Percentiles rank a stretch among this genome's conserved stretches.
Conservation (phyloP, 2,888 invertebrate genomes). For the Acheta domesticus region DNA sequence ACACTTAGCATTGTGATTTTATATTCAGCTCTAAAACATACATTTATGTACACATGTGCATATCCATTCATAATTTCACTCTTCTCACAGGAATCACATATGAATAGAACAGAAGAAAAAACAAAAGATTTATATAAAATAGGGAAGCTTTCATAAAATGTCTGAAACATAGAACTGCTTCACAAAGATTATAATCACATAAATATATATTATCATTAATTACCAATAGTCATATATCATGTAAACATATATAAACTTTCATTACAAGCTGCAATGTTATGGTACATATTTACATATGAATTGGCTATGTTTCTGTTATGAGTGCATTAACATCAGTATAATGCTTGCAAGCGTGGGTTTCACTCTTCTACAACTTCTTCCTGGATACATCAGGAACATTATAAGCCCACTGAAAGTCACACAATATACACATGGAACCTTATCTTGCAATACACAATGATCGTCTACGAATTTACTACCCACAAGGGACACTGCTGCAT, state of each 20-base stretch:
- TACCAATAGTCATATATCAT: slow-evolving; percentile 1
- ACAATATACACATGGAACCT: background rate
- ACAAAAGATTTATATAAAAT: no score
- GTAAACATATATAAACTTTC: slow-evolving; percentile 18
- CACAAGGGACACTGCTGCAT: background rate
- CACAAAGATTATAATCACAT: background rate
- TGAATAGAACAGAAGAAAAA: no score
- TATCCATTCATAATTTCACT: no score
- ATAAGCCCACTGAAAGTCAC: background rate
- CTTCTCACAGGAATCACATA: no score
- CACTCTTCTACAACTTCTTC: background rate
- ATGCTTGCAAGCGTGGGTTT: background rate
- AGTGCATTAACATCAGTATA: background rate
- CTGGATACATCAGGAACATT: background rate
- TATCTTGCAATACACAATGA: slow-evolving; percentile 4
- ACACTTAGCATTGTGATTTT: no score
- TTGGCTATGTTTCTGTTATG: slow-evolving; percentile 1
- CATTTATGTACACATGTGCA: no score
- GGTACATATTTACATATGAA: slow-evolving; percentile 9
- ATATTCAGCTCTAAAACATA: no score
- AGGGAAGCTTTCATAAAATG: no score
- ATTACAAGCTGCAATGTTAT: slow-evolving; percentile 18
- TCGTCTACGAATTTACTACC: background rate
- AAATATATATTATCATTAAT: slow-evolving; percentile 18
- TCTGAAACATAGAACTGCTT: no score